These are phyloP conservation scores for Pristis pectinata DNA, from an alignment of 2,797 vertebrate species.

Conservation along the genomic window DNA sequence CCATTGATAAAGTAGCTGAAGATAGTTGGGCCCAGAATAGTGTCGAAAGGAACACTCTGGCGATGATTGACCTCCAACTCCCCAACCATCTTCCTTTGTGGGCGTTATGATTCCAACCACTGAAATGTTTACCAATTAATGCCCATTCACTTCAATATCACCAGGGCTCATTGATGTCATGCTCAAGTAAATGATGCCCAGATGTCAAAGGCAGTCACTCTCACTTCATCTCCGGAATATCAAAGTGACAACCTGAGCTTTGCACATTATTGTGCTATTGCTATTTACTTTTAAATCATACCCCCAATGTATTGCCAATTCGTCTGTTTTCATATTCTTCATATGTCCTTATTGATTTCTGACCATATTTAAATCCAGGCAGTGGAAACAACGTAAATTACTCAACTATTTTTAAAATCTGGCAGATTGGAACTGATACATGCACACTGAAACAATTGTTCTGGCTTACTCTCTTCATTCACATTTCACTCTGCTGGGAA, in stretches of 20 bases:
- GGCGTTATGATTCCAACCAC: no score
- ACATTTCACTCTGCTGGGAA: background rate
- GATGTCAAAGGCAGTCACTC: no score
- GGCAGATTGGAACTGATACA: background rate
- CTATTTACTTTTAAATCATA: background rate
- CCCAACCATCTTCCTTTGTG: no score
- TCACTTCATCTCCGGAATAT: background rate
- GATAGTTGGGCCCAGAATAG: no score
- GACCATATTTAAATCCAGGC: background rate
- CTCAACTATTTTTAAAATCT: background rate
- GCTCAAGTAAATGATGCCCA: no score
- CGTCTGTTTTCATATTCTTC: no score
- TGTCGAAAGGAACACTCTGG: no score
- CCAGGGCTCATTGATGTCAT: no score
- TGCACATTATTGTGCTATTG: background rate
- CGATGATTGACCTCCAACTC: no score
- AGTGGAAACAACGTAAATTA: background rate
- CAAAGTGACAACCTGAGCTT: background rate
- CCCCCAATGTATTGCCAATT: background rate
- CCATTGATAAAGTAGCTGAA: no score
- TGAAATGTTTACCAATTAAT: no score
- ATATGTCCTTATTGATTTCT: background rate
- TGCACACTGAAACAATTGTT: background rate
- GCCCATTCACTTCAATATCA: no score
- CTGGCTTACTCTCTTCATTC: background rate